Evolutionary conservation across 2,888 invertebrate species (phyloP).

Genomic region (Rhamphomyia laevipes): DNA sequence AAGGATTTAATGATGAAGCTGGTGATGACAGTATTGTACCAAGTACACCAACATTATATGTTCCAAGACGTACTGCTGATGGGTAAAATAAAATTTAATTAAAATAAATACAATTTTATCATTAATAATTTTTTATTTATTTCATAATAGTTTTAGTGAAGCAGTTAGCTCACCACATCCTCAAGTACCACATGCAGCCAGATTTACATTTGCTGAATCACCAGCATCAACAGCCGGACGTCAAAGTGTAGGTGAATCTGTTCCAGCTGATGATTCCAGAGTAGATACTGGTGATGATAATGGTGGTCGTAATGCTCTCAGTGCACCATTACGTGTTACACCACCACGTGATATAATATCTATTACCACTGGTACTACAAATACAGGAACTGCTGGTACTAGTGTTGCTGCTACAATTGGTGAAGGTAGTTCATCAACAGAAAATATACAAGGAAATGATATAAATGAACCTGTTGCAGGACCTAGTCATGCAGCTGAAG

Average conservation of each 20-base stretch:
- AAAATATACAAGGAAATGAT: conserved; percentile 19
- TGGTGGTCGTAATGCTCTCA: neutral
- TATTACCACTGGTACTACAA: conserved; percentile 21
- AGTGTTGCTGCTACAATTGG: too few species aligned
- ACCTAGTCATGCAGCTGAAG: conserved; percentile 12
- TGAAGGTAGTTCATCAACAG: conserved; percentile 17
- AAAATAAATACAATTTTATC: neutral
- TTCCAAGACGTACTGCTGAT: conserved; percentile 68
- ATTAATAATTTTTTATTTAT: conserved; percentile 6
- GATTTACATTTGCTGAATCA: conserved; percentile 54
- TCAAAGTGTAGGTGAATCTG: conserved; percentile 23
- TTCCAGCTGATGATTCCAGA: conserved; percentile 15
- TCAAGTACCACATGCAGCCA: conserved; percentile 51
- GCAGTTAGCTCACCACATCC: conserved; percentile 86
- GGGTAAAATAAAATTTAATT: conserved; percentile 35
- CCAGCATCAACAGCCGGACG: conserved; percentile 28
- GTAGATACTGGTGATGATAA: conserved; percentile 14
- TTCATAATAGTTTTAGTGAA: conserved; percentile 44
- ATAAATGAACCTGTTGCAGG: conserved; percentile 24
- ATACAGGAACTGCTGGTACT: neutral
- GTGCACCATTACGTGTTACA: neutral
- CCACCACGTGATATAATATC: too few species aligned
- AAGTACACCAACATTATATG: conserved; percentile 77
- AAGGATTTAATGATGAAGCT: conserved; percentile 33
- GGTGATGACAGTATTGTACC: conserved; percentile 67